These are phyloP conservation scores for Momotus momota DNA, from an alignment of 2,797 vertebrate species.

Conservation along the genomic window DNA sequence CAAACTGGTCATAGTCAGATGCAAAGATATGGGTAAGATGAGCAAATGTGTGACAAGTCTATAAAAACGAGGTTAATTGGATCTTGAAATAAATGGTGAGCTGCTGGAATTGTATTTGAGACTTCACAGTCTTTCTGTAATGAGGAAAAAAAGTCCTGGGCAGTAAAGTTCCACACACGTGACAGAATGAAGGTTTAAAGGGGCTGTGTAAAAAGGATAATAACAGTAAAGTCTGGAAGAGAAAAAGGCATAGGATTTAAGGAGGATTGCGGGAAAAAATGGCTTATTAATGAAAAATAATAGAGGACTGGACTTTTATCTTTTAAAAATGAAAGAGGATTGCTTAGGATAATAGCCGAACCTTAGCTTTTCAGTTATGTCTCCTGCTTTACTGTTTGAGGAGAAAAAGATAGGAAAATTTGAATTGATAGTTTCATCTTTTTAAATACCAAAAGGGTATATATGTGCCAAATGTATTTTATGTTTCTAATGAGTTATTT, in stretches of 20 bases:
- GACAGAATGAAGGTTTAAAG: background rate
- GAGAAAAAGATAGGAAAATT: background rate
- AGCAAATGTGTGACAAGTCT: background rate
- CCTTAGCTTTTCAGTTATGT: background rate
- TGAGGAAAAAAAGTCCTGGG: background rate
- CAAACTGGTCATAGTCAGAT: background rate
- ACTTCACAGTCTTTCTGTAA: background rate
- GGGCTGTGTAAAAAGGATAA: background rate
- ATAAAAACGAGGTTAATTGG: conserved; percentile 30
- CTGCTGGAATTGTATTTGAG: background rate
- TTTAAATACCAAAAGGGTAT: background rate
- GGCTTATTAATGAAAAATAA: background rate
- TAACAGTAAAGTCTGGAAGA: background rate
- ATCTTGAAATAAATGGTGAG: conserved; percentile 11
- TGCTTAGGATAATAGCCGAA: background rate
- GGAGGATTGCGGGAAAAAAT: background rate
- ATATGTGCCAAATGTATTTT: background rate
- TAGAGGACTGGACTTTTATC: background rate
- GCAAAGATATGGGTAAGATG: background rate
- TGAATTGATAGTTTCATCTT: background rate
- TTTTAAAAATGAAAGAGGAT: background rate
- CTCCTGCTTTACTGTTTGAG: background rate
- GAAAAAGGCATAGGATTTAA: background rate
- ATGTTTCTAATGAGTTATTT: background rate
- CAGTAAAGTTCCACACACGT: background rate